Evolutionary conservation across 2,113 vertebrate genomes (phyloP).

Genomic region (Salvator merianae): DNA sequence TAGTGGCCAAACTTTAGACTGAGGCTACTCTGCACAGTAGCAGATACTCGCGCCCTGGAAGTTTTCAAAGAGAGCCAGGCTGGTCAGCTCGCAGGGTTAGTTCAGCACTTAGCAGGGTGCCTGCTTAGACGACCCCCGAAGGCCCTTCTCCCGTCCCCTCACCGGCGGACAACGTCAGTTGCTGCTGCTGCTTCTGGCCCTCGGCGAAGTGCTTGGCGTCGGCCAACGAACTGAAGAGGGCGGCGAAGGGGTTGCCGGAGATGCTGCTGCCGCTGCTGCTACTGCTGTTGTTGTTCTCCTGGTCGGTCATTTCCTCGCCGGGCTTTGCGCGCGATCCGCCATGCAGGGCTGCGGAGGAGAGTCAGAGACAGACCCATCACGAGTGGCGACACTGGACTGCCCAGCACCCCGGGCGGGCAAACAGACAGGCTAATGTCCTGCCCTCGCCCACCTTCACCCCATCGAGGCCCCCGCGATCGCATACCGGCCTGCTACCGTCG

Average conservation of each 20-base stretch:
- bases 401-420: background rate
- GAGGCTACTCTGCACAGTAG: too few species aligned
- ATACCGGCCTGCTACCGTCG: background rate
- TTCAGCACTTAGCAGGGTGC: too few species aligned
- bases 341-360: slow-evolving; percentile 69
- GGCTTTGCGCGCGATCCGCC: slow-evolving; percentile 67
- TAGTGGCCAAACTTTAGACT: too few species aligned
- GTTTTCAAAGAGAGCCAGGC: too few species aligned
- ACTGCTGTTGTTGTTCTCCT: slow-evolving; percentile 95
- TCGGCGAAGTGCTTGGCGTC: slow-evolving; percentile 96
- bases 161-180: slow-evolving; percentile 79
- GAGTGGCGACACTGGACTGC: background rate
- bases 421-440: too few species aligned
- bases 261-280: slow-evolving; percentile 60
- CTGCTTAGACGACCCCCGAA: too few species aligned
- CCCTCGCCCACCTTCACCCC: background rate
- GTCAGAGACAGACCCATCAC: background rate
- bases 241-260: slow-evolving; percentile 95
- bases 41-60: too few species aligned
- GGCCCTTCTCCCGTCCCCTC: slow-evolving; percentile 58
- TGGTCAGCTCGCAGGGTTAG: too few species aligned
- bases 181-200: slow-evolving; percentile 85
- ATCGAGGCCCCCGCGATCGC: background rate
- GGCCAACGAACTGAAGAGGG: slow-evolving; percentile 94
- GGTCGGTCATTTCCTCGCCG: slow-evolving; percentile 95